These are phyloP conservation scores for Tipula helvola DNA, from an alignment of 2,888 invertebrate species.

Conservation along the genomic window DNA sequence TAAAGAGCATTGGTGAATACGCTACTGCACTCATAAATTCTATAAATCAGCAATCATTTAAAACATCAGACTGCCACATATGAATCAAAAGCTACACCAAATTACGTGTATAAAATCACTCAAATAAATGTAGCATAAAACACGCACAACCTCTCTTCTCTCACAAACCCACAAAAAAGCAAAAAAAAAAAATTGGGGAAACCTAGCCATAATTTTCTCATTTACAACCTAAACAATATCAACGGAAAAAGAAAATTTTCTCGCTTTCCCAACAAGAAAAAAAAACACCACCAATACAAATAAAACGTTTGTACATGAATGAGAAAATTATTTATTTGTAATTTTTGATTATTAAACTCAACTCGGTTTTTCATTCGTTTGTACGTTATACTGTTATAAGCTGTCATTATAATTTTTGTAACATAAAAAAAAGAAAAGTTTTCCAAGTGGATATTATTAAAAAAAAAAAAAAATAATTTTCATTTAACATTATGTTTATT, in stretches of 20 bases:
- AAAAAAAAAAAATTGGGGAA: not conserved
- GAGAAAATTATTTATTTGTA: not conserved
- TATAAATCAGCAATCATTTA: not conserved
- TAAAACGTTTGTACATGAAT: not conserved
- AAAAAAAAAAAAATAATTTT: not conserved
- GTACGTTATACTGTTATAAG: not conserved
- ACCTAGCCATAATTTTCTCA: not conserved
- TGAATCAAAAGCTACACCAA: not conserved
- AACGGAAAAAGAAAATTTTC: not conserved
- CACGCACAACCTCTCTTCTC: not conserved
- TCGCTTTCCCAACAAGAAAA: too few relatives aligned
- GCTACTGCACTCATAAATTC: not conserved
- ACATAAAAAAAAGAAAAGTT: not conserved
- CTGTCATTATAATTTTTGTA: not conserved
- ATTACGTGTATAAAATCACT: not conserved
- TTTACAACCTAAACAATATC: not conserved
- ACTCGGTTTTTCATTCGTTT: not conserved
- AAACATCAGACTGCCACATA: not conserved
- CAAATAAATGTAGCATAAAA: not conserved
- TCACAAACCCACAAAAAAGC: not conserved
- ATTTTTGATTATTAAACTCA: slow-evolving; percentile 4
- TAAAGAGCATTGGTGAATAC: not conserved
- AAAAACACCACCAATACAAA: too few relatives aligned
- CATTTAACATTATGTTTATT: not conserved
- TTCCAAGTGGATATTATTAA: not conserved